Base-by-base conservation (phyloP, 2,888 invertebrate species). In the Sycophila texana region DNA sequence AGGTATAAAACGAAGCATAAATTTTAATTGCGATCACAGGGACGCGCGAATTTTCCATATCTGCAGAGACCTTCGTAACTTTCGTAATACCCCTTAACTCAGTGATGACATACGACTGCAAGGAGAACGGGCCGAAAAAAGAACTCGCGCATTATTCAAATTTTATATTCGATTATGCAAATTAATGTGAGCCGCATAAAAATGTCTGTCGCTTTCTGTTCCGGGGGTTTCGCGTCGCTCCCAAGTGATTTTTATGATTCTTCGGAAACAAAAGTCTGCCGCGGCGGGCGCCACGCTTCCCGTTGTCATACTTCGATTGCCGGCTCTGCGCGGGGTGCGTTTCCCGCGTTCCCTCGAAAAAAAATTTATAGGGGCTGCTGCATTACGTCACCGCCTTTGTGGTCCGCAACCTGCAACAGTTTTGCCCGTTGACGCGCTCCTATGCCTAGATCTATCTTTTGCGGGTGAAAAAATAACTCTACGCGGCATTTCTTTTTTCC, bases 161-260 rank as follows among this genome's bases (percentile, higher is more conserved):
- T 89, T 89, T 86, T 86, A 89, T 88, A 89, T 89, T 88, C 88
- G 89, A 89, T 89, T 89, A 89, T 89, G 89, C 87, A 89, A 89
- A 89, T 89, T 89, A 89, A 89, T 86, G 87, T 88, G 86, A 87
- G 86, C 86, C 84, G 85, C 88, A 88, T 89, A 89, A 89, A 89
- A 88, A 85, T 88, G 87, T 88, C 86, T 88, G 84, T 82, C 82
- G 83, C 84, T 85, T 80, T 84, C 83, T 85, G 63, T 79, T 80
- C 73, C 82, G 79, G 73, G 80, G 80, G 83, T 84, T 86, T 85
- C 84, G 83, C 84, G 84, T 84, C 77, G 83, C 81, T 79, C 71
- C 77, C 81, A 83, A 84, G 82, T 83, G 86, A 88, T 86, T 88
- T 89, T 89, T 88, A 88, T 88, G 88, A 81, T 85, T 88, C 88